phyloP scores from a whole-genome alignment of 2,797 vertebrate genomes.

The Chelmon rostratus region DNA sequence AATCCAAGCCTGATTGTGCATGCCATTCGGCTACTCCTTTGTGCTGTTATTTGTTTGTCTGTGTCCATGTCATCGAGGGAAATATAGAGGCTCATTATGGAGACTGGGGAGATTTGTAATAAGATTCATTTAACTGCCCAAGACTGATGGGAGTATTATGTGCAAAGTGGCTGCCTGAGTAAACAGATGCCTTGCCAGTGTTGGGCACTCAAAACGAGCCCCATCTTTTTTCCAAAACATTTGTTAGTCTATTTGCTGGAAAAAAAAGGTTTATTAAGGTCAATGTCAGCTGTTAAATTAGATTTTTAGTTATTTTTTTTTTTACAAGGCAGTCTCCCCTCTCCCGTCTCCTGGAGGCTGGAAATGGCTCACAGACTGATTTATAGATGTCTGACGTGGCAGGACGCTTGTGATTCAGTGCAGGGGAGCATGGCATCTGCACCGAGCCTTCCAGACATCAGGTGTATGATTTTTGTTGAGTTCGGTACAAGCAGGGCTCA shows the following conservation, averaged over 20 bases:
- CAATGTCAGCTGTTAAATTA: constrained; percentile 25
- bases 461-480: constrained; percentile 59
- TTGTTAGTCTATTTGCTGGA: constrained; percentile 25
- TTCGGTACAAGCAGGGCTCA: constrained; percentile 59
- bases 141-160: constrained; percentile 61
- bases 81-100: constrained; percentile 56
- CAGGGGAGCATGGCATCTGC: constrained; percentile 57
- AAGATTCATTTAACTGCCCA: constrained; percentile 62
- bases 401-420: constrained; percentile 63
- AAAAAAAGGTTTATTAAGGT: constrained; percentile 27
- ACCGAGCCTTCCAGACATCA: constrained; percentile 57
- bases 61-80: constrained; percentile 56
- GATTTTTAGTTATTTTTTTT: constrained; percentile 32
- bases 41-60: constrained; percentile 68
- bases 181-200: constrained; percentile 38
- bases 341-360: constrained; percentile 34
- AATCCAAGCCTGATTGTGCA: constrained; percentile 72
- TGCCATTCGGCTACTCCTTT: constrained; percentile 60
- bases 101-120: constrained; percentile 53
- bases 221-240: background rate
- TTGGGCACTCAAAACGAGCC: constrained; percentile 7
- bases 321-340: constrained; percentile 30
- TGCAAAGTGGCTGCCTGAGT: constrained; percentile 46
- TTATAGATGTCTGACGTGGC: constrained; percentile 61
- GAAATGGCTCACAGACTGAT: constrained; percentile 58